Evolutionary conservation across 2,888 invertebrate species (phyloP).

Genomic region (Spialia ferax): DNA sequence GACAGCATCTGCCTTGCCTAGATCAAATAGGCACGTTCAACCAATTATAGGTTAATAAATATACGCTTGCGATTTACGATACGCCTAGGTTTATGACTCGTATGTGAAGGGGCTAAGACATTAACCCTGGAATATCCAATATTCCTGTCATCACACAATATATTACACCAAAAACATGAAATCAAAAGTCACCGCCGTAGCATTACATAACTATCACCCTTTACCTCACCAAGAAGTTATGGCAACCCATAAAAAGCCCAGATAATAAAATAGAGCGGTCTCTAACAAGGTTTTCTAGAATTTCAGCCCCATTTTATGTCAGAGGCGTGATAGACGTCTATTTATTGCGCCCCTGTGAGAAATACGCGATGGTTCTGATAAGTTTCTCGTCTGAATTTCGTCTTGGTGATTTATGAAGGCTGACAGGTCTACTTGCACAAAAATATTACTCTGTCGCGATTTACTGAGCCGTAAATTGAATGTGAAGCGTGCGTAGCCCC

Average conservation of each 20-base stretch:
- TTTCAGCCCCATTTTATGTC: conserved; percentile 25
- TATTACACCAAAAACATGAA: not conserved
- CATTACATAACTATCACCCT: not conserved
- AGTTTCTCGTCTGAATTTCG: conserved; percentile 24
- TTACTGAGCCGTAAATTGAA: conserved; percentile 19
- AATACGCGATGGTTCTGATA: conserved; percentile 24
- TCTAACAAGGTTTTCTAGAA: conserved; percentile 20
- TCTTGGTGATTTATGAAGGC: conserved; percentile 22
- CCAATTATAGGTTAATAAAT: not conserved
- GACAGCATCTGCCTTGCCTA: conserved; percentile 24
- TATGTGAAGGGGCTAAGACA: too few species aligned
- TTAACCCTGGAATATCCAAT: too few species aligned
- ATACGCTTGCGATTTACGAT: too few species aligned
- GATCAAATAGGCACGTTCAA: conserved; percentile 3
- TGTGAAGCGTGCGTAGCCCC: too few species aligned
- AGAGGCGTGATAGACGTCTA: conserved; percentile 28
- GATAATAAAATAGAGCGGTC: conserved; percentile 13
- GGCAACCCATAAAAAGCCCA: conserved; percentile 8
- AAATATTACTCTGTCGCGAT: conserved; percentile 20
- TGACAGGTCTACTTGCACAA: conserved; percentile 8
- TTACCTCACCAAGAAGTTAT: conserved; percentile 7
- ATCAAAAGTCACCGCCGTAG: not conserved
- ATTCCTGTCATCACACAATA: too few species aligned
- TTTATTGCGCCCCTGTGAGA: conserved; percentile 24
- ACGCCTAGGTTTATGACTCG: too few species aligned